Conservation (phyloP, 2,888 invertebrate genomes). For the Brachylomia viminalis region DNA sequence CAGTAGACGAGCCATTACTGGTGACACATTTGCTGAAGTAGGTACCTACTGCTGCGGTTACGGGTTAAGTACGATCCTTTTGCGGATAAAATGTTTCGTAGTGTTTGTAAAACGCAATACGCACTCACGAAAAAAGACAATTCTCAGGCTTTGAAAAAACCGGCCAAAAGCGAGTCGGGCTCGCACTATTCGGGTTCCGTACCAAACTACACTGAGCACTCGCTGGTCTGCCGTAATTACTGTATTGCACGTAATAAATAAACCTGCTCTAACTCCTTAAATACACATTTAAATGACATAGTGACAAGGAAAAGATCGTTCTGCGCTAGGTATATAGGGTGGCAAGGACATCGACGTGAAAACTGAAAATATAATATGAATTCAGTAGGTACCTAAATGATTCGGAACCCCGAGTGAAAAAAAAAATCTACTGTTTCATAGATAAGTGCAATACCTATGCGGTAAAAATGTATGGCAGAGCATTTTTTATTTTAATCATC, state of each 20-base stretch:
- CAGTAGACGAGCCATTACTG: not conserved
- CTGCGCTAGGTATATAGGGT: too few species aligned
- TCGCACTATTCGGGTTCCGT: not conserved
- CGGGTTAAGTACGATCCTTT: too few species aligned
- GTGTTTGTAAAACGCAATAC: slow-evolving; percentile 11
- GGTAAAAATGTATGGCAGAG: too few species aligned
- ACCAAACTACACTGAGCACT: not conserved
- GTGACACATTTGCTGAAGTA: not conserved
- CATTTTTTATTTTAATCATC: too few species aligned
- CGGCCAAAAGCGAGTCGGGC: too few species aligned
- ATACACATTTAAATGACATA: not conserved
- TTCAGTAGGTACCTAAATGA: too few species aligned
- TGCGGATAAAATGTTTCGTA: not conserved
- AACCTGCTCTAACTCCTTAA: not conserved
- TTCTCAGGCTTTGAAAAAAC: not conserved
- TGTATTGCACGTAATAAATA: not conserved
- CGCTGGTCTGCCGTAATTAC: not conserved
- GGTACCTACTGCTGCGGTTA: not conserved
- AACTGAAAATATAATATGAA: too few species aligned
- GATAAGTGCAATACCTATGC: too few species aligned
- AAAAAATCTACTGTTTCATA: too few species aligned
- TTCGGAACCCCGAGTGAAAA: too few species aligned
- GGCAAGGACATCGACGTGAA: too few species aligned
- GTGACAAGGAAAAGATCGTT: not conserved
- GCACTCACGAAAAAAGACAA: not conserved